These are phyloP conservation scores for Trissoscelio sp. DNA, from an alignment of 2,888 invertebrate genomes.

Conservation along the genomic window DNA sequence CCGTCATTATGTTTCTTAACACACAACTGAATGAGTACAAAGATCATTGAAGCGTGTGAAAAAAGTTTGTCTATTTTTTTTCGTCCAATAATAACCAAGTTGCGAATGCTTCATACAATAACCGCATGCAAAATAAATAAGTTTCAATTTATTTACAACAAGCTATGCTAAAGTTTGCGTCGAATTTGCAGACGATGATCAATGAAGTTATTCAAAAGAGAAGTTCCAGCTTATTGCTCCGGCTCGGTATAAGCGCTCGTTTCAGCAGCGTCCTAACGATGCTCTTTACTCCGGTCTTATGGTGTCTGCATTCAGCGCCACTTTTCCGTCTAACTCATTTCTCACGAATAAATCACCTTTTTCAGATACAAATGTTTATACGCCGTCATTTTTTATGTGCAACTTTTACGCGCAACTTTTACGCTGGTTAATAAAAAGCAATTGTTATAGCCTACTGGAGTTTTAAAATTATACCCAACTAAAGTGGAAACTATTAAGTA, in stretches of 20 bases:
- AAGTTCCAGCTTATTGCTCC: constrained; percentile 64
- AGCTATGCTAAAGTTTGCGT: constrained; percentile 26
- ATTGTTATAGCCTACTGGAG: neutral
- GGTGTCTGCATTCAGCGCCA: constrained; percentile 73
- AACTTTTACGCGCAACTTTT: constrained; percentile 9
- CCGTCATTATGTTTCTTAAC: constrained; percentile 25
- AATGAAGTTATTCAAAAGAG: constrained; percentile 65
- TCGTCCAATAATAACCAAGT: neutral
- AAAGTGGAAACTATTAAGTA: neutral
- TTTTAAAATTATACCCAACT: neutral
- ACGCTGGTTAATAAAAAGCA: constrained; percentile 29
- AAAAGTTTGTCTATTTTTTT: neutral
- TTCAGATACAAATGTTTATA: constrained; percentile 19
- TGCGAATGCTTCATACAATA: too few relatives aligned
- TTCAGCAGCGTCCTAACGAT: constrained; percentile 75
- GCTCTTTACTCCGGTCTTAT: constrained; percentile 71
- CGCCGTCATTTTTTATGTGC: constrained; percentile 8
- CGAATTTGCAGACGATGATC: constrained; percentile 49
- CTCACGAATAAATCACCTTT: constrained; percentile 41
- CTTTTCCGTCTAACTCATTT: constrained; percentile 41
- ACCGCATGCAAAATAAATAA: constrained; percentile 2
- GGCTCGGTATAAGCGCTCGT: constrained; percentile 72
- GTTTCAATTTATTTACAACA: constrained; percentile 6
- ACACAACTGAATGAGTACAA: constrained; percentile 18
- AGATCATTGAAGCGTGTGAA: constrained; percentile 25